phyloP scores from a whole-genome alignment of 2,113 vertebrate genomes.

The Desmodus rotundus region DNA sequence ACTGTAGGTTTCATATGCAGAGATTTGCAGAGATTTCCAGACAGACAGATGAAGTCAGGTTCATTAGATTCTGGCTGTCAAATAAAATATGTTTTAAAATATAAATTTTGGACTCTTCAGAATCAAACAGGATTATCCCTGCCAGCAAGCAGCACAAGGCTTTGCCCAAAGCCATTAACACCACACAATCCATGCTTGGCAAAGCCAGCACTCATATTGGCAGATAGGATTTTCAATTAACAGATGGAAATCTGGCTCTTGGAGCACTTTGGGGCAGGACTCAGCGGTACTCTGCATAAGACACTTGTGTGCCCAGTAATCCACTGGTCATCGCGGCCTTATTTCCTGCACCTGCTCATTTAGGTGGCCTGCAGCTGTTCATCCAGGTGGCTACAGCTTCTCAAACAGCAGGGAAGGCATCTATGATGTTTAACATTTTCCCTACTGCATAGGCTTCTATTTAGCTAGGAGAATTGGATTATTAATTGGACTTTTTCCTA shows the following conservation, averaged over 20 bases:
- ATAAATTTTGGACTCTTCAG: slow-evolving; percentile 67
- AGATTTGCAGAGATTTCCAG: slow-evolving; percentile 36
- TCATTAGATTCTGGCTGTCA: slow-evolving; percentile 72
- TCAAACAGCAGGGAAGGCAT: not conserved
- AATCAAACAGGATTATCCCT: slow-evolving; percentile 66
- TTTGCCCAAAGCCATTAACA: slow-evolving; percentile 73
- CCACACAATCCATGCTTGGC: slow-evolving; percentile 68
- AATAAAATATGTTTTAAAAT: slow-evolving; percentile 75
- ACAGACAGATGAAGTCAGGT: slow-evolving; percentile 71
- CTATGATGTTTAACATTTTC: not conserved
- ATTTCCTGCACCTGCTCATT: slow-evolving; percentile 36
- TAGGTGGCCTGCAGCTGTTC: slow-evolving; percentile 10
- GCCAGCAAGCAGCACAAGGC: slow-evolving; percentile 65
- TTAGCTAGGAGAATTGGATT: not conserved
- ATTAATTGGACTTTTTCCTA: slow-evolving; percentile 6
- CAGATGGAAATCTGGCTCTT: slow-evolving; percentile 65
- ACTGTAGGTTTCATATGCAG: slow-evolving; percentile 52
- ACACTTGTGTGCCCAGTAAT: not conserved
- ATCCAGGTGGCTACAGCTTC: not conserved
- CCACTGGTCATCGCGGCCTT: not conserved
- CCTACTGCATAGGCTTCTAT: not conserved
- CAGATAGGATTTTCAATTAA: slow-evolving; percentile 73
- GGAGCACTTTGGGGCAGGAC: slow-evolving; percentile 35
- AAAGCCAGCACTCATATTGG: slow-evolving; percentile 64
- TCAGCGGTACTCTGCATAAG: slow-evolving; percentile 37